Evolutionary conservation across 2,888 invertebrate species (phyloP), one percentile per base, ranked within the genome.

Genomic region (Eupithecia centaureata): DNA sequence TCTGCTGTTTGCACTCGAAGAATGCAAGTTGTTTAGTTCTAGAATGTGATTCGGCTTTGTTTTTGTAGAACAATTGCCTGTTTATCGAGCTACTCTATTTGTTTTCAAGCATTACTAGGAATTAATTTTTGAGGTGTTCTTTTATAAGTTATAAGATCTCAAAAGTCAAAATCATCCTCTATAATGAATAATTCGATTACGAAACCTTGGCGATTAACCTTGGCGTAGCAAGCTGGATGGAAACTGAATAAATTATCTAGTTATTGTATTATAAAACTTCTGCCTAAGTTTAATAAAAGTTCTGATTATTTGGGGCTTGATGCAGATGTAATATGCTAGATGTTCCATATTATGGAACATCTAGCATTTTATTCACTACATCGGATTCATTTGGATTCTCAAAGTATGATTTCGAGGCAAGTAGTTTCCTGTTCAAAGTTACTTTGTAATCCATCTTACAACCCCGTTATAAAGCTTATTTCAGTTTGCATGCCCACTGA

Each of bases 401-500:
- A n/a, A 38, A 18, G n/a, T n/a, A 38, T 38, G n/a, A 13, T 7
- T 5, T 38, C 1, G 35, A 2, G 15, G 35, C 15, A 7, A 38
- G 12, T 47, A 22, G 22, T 47, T 47, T 47, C 22, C 1, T 52
- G 1, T 25, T 52, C 27, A 52, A 52, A 27, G 10, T 47, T 2
- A 52, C 27, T 27, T 1, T 3, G n/a, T n/a, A n/a, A n/a, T n/a
- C n/a, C n/a, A 52, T 5, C 52, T 27, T 52, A 27, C 18, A 15
- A 5, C 27, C 13, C 13, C 25, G 52, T 27, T 13, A 25, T 65
- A 66, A 57, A 66, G 47, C 12, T 33, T 25, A 56, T 18, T 57
- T 66, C 33, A 61, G 25, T 51, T 61, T 61, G 47, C 47, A 47
- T 12, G 47, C 4, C 32, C 33, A 27, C 30, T 47, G 27, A 51